Conservation (phyloP, 2,888 invertebrate species). For the Stratiomys singularior region DNA sequence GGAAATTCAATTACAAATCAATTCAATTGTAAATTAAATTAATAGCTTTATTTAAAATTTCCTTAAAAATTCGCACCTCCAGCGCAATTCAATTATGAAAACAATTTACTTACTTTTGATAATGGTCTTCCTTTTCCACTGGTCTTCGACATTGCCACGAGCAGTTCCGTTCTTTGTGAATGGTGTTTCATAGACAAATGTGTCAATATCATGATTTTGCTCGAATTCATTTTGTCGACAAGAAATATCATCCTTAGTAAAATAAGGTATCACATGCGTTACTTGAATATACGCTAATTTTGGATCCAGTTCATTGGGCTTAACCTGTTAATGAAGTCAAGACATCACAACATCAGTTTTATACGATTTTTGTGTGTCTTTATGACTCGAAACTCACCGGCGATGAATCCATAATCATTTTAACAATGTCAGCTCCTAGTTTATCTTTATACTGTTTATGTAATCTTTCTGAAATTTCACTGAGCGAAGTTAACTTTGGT, state of each 20-base stretch:
- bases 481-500: constrained; percentile 91
- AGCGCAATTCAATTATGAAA: too few species aligned
- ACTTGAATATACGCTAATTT: constrained; percentile 93
- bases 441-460: constrained; percentile 86
- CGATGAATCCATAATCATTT: constrained; percentile 92
- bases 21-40: too few species aligned
- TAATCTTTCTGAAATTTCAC: constrained; percentile 92
- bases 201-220: constrained; percentile 86
- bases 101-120: constrained; percentile 77
- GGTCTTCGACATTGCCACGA: constrained; percentile 84
- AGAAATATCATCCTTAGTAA: constrained; percentile 76
- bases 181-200: constrained; percentile 95
- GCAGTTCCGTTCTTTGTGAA: constrained; percentile 88
- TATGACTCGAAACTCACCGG: constrained; percentile 71
- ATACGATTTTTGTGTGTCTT: constrained; percentile 10
- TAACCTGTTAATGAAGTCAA: constrained; percentile 69
- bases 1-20: too few species aligned
- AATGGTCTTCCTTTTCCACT: constrained; percentile 91
- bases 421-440: constrained; percentile 86
- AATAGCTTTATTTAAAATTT: too few species aligned
- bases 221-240: constrained; percentile 86
- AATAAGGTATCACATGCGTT: constrained; percentile 92
- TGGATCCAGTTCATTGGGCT: constrained; percentile 79
- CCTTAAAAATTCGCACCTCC: too few species aligned
- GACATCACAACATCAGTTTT: background rate